Conservation (phyloP, 2,888 invertebrate genomes). For the Odontothrips loti region DNA sequence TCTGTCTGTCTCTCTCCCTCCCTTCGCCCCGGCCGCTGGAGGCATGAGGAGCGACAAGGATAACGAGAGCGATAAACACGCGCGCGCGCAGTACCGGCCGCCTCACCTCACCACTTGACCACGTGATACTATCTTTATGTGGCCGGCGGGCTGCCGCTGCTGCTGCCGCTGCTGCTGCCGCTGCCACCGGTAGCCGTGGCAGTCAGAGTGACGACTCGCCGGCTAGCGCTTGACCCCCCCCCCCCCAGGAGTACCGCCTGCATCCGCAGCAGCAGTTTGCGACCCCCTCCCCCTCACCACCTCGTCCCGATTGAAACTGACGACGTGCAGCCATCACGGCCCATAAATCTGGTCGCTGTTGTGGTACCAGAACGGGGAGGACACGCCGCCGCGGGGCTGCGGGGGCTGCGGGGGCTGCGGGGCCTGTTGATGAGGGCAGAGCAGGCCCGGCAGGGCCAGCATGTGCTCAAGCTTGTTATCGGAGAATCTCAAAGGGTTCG, state of each 20-base stretch:
- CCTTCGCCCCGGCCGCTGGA: neutral
- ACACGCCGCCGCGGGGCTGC: neutral
- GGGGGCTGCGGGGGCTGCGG: neutral
- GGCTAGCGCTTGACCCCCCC: neutral
- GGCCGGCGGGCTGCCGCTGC: neutral
- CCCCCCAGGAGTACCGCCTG: no score
- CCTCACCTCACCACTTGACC: neutral
- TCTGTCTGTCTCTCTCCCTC: neutral
- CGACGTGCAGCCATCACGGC: conserved; percentile 6
- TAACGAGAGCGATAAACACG: no score
- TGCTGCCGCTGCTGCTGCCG: neutral
- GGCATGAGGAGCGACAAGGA: neutral
- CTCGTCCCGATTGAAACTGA: conserved; percentile 1
- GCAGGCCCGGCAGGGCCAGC: neutral
- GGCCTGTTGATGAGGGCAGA: neutral
- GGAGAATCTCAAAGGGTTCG: no score
- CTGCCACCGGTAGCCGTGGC: neutral
- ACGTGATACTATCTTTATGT: conserved; percentile 6
- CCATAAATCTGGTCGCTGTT: conserved; percentile 1
- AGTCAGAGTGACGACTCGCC: neutral
- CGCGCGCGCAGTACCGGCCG: neutral
- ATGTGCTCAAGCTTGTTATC: no score
- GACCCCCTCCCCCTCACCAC: neutral
- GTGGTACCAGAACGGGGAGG: neutral
- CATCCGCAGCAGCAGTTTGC: no score